Evolutionary conservation across 2,797 vertebrate species (phyloP).

Genomic region (Pangasius macronema): DNA sequence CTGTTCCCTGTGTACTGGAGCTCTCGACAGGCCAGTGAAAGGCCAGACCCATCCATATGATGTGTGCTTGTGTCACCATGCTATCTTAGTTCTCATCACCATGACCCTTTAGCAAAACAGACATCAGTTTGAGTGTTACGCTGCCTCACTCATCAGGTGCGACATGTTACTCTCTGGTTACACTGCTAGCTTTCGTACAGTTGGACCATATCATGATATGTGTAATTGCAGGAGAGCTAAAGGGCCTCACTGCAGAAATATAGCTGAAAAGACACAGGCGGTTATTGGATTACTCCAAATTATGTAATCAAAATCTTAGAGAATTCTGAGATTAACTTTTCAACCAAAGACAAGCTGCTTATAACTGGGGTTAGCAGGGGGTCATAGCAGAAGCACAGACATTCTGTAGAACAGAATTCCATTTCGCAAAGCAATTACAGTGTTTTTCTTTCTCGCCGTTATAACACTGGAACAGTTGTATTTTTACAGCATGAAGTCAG

Average conservation of each 20-base stretch:
- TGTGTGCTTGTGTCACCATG: constrained; percentile 52
- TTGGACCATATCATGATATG: not conserved
- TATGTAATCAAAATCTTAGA: constrained; percentile 23
- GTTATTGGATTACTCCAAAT: not conserved
- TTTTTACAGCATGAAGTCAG: constrained; percentile 11
- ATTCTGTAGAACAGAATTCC: constrained; percentile 20
- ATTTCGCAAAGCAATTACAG: constrained; percentile 29
- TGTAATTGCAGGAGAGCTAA: constrained; percentile 60
- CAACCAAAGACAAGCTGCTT: constrained; percentile 32
- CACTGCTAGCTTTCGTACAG: constrained; percentile 64
- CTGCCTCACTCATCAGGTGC: not conserved
- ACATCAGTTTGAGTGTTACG: constrained; percentile 4
- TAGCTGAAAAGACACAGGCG: not conserved
- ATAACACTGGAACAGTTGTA: constrained; percentile 44
- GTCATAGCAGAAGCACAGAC: constrained; percentile 35
- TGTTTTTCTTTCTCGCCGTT: constrained; percentile 9
- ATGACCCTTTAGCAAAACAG: constrained; percentile 38
- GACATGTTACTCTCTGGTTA: not conserved
- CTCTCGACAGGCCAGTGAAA: constrained; percentile 46
- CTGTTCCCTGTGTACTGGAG: not conserved
- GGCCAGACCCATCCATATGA: constrained; percentile 31
- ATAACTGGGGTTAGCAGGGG: constrained; percentile 18
- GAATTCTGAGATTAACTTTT: constrained; percentile 30
- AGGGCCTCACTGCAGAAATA: not conserved
- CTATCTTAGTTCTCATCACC: constrained; percentile 59